Percentiles rank a stretch among this genome's conserved stretches.
Evolutionary conservation across 1,140 invertebrate genomes (phyloP).

Genomic region (Rhagoletis zephyria): DNA sequence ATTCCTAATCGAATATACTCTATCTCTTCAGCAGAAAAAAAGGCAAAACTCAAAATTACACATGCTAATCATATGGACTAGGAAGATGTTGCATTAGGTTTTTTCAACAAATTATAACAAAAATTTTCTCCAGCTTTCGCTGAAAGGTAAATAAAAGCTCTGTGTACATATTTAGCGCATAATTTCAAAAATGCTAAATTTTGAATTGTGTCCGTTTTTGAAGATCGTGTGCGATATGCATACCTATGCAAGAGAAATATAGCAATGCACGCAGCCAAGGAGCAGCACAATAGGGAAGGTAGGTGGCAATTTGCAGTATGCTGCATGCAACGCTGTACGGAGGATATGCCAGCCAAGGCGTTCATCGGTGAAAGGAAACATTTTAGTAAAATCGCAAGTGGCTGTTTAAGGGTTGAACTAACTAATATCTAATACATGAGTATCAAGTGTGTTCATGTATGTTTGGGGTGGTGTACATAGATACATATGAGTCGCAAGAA

Average conservation of each 20-base stretch:
- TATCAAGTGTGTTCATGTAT: background rate
- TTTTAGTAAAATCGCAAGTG: background rate
- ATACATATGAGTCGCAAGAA: background rate
- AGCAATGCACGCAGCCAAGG: background rate
- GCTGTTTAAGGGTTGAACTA: conserved; percentile 29
- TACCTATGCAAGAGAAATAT: background rate
- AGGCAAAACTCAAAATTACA: no score
- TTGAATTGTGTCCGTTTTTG: no score
- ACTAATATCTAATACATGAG: conserved; percentile 6
- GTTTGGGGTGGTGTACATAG: background rate
- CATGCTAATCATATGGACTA: no score
- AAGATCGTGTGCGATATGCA: background rate
- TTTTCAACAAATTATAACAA: no score
- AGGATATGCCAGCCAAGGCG: background rate
- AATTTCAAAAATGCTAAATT: no score
- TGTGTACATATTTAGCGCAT: no score
- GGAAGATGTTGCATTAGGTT: no score
- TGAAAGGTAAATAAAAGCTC: no score
- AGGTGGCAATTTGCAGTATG: background rate
- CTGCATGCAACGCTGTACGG: background rate
- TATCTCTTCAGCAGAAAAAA: no score
- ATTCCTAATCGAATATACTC: no score
- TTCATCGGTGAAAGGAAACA: background rate
- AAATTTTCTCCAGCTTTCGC: no score
- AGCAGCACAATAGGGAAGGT: background rate